Evolutionary conservation across 2,888 invertebrate genomes (phyloP), one percentile per base, ranked within the genome.

Genomic region (Drosophila ustulata): DNA sequence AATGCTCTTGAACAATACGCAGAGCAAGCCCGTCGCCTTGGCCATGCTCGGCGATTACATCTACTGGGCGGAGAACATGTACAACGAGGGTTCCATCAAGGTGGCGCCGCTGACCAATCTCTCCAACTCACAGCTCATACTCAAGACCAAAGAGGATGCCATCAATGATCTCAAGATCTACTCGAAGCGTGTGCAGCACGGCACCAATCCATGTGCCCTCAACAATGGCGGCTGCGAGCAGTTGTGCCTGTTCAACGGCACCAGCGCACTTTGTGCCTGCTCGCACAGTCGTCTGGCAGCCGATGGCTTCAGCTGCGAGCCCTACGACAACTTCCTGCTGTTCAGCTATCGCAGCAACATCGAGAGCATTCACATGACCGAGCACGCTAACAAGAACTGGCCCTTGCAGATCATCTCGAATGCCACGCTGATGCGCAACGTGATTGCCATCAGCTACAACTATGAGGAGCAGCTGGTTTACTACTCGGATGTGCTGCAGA

Each of bases 401-500:
- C 97, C 98, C 0, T 95, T 95, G 80, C 94, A 95, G 49, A 94
- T 95, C 41, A 96, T 98, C 62, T 94, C 95, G 71, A 95, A 96
- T 89, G 93, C 94, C 70, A 95, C 95, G 4, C 92, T 94, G 84
- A 95, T 98, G 94, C 94, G 96, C 63, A 98, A 98, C 93, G 97
- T 96, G 7, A 97, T 98, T 85, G 97, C 96, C 25, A 93, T 98
- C 57, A 94, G 96, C 1, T 97, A 95, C 92, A 96, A 97, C 93
- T 97, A 96, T 92, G 92, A 93, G 66, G 93, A 93, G 34, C 93
- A 94, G 78, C 93, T 95, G 53, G 93, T 97, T 52, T 97, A 96
- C 93, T 98, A 97, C 93, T 97, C 97, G 0, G 98, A 98, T 92
- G 97, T 98, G 71, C 97, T 97, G 91, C 94, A 95, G 88, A 97